Conservation (phyloP, 1,140 invertebrate genomes). For the Zaprionus ornatus region DNA sequence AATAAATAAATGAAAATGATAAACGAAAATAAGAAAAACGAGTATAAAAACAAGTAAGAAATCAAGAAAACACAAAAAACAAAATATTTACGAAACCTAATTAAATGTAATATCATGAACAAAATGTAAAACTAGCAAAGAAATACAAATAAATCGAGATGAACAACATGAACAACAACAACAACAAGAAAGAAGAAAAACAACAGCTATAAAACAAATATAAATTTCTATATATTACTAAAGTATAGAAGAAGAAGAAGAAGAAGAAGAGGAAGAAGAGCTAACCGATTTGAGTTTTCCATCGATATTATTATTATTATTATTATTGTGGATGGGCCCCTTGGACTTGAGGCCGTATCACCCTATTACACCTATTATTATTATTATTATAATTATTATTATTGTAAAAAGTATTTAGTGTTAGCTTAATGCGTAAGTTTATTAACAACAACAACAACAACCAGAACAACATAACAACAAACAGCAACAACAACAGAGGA, state of each 20-base stretch:
- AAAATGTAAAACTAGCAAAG: constrained; percentile 61
- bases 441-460: constrained; percentile 49
- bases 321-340: constrained; percentile 55
- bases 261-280: constrained; percentile 41
- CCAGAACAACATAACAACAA: neutral
- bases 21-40: constrained; percentile 4
- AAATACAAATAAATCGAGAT: constrained; percentile 38
- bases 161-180: constrained; percentile 2
- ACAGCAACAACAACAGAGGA: constrained; percentile 14
- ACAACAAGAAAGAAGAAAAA: neutral
- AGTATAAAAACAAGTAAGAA: neutral
- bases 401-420: constrained; percentile 82
- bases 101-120: constrained; percentile 69
- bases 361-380: constrained; percentile 39
- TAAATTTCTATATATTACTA: constrained; percentile 46
- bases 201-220: constrained; percentile 48
- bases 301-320: constrained; percentile 48
- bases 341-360: constrained; percentile 29
- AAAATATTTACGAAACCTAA: constrained; percentile 48
- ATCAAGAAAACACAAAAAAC: constrained; percentile 2
- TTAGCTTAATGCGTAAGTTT: constrained; percentile 80
- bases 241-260: constrained; percentile 7
- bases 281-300: constrained; percentile 63
- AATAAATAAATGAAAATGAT: constrained; percentile 1
- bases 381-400: constrained; percentile 61